Evolutionary conservation across 1,140 invertebrate genomes (phyloP), one percentile per base, ranked within the genome.

Genomic region (Hypsibius dujardini): DNA sequence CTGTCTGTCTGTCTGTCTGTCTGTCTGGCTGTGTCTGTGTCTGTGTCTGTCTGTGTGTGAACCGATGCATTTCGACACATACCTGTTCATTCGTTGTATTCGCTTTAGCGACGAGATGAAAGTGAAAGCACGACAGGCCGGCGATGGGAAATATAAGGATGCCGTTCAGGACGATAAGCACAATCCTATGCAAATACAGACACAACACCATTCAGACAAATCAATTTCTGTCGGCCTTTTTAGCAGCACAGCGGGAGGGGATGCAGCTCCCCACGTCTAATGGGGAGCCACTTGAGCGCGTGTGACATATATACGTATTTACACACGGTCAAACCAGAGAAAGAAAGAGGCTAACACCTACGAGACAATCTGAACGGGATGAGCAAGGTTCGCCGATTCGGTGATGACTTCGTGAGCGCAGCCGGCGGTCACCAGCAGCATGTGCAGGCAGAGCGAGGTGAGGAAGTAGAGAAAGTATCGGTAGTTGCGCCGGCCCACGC

Each of bases 31-130:
- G n/a, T n/a, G n/a, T n/a, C n/a, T n/a, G n/a, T n/a, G n/a, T n/a
- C n/a, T n/a, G n/a, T n/a, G n/a, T n/a, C n/a, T n/a, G n/a, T n/a
- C n/a, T n/a, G n/a, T n/a, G n/a, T n/a, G n/a, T n/a, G n/a, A n/a
- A n/a, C n/a, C n/a, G n/a, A n/a, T n/a, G n/a, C n/a, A n/a, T n/a
- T n/a, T n/a, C n/a, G n/a, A n/a, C n/a, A n/a, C n/a, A n/a, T n/a
- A 85, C 84, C 84, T 99, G 95, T 82, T 99, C 96, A 83, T 99
- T 99, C 72, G 96, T 99, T n/a, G 96, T 99, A 72, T 95, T 85
- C n/a, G 95, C 96, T 76, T 92, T 84, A 15, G 91, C 90, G 59
- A 99, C 92, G 72, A 99, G 84, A 74, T 98, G 87, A 82, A 97
- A 88, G 80, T 99, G 95, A 82, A 99, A 99, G 70, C 90, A 90